Evolutionary conservation across 2,113 vertebrate genomes (phyloP), one percentile per base, ranked within the genome.

Genomic region (Sorex fumeus): DNA sequence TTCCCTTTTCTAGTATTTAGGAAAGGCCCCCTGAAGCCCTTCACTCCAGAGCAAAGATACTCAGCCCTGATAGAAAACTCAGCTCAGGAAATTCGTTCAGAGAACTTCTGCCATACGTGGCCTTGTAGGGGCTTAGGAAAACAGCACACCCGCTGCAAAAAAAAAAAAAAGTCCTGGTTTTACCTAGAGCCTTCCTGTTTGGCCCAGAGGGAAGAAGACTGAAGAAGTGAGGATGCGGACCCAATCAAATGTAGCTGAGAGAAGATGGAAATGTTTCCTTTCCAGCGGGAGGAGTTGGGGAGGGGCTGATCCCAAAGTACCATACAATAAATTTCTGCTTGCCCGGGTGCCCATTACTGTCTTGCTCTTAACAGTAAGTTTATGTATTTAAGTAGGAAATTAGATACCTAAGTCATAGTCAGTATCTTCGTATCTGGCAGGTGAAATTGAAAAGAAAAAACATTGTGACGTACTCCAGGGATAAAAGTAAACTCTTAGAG

Each of bases 1-100:
- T 95, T 96, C 93, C 70, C 97, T 96, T 83, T 95, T 97, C 96
- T 96, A 79, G 96, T 97, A 96, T 97, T 97, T 96, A 97, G 96
- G 94, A 93, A 94, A 85, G 74, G 79, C 34, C 94, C 62, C 93
- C 94, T 95, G 88, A 74, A 95, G 62, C 79, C 70, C 92, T 78
- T 85, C 86, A 96, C 84, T 94, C 88, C 62, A 86, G 94, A 91
- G 89, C 79, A 89, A 74, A 85, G 92, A 94, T 78, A 87, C 95
- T 95, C 70, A 75, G 10, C 75, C 11, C 70, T 1, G 57, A 47
- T 6, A 64, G 94, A 89, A 97, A 95, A 94, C 91, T 80, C 88
- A 32, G 78, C 76, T 66, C 36, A 93, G 96, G 80, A 95, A 84
- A 80, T 34, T 40, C 40, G 45, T 95, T 96, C 87, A 82, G 86